Percentiles rank a stretch among this genome's conserved stretches.
These are phyloP conservation scores for Caenorhabditis remanei DNA, from an alignment of 1,140 invertebrate species.

Conservation along the genomic window DNA sequence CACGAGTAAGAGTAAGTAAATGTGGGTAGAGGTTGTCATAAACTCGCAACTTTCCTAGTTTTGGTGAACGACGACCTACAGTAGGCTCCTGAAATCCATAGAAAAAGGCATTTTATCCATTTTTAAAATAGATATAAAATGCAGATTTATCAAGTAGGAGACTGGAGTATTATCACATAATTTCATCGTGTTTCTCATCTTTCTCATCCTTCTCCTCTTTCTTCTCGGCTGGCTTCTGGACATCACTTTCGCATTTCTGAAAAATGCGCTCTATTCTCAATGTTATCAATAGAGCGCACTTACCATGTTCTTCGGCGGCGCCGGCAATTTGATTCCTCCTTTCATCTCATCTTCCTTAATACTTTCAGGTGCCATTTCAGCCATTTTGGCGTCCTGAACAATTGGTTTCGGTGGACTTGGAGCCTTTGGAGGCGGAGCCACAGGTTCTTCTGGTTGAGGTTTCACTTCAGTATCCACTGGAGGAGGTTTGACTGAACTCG, in stretches of 20 bases:
- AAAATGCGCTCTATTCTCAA: neutral
- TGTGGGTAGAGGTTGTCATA: too few relatives aligned
- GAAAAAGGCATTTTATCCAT: too few relatives aligned
- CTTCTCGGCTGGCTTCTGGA: too few relatives aligned
- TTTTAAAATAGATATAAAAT: neutral
- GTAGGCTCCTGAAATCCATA: too few relatives aligned
- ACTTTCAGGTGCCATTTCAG: constrained; percentile 35
- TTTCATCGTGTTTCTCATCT: neutral
- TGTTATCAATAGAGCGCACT: neutral
- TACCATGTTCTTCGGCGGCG: constrained; percentile 5
- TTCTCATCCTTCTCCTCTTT: neutral
- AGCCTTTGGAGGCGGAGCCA: constrained; percentile 4
- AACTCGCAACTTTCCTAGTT: too few relatives aligned
- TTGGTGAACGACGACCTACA: too few relatives aligned
- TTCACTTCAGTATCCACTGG: neutral
- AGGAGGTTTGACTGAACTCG: neutral
- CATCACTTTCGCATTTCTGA: constrained; percentile 16
- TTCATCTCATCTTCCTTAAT: constrained; percentile 30
- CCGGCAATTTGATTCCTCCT: constrained; percentile 7
- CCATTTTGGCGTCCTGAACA: neutral
- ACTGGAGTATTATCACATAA: neutral
- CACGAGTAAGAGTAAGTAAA: too few relatives aligned
- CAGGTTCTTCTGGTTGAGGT: neutral
- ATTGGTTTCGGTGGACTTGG: neutral
- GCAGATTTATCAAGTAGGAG: neutral